Percentiles rank a stretch among this genome's conserved stretches.
These are phyloP conservation scores for Pangasius sanitwongsei DNA, from an alignment of 2,797 vertebrate genomes.

Conservation along the genomic window DNA sequence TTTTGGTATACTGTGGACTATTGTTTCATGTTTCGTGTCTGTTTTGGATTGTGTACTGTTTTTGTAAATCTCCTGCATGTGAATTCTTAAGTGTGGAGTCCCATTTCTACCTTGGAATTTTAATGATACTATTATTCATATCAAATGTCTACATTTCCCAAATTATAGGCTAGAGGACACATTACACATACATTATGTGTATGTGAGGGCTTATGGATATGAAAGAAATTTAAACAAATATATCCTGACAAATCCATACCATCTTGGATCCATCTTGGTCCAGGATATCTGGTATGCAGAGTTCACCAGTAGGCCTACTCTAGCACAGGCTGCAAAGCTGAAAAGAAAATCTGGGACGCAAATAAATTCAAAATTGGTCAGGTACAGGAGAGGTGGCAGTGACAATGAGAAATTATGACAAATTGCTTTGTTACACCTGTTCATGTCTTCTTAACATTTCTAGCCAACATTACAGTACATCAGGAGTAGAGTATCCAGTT, in stretches of 20 bases:
- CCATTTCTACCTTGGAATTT: neutral
- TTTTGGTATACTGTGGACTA: neutral
- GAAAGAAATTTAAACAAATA: neutral
- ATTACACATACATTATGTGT: neutral
- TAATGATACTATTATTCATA: neutral
- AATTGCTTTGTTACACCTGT: neutral
- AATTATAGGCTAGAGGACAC: neutral
- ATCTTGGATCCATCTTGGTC: neutral
- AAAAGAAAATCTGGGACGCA: neutral
- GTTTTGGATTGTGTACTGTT: neutral
- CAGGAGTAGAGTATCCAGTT: too few relatives aligned
- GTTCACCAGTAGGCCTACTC: neutral
- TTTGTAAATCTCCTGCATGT: neutral
- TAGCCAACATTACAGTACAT: neutral
- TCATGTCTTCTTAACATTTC: neutral
- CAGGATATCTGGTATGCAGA: neutral
- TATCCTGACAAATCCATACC: neutral
- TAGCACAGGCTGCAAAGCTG: neutral
- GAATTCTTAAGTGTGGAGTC: neutral
- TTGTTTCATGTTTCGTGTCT: neutral
- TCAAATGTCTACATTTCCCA: neutral
- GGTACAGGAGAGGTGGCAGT: neutral
- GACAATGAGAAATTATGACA: neutral
- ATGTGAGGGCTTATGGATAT: neutral
- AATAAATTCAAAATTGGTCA: neutral